Percentiles rank a stretch among this genome's conserved stretches.
These are phyloP conservation scores for Allophyes oxyacanthae DNA, from an alignment of 2,888 invertebrate species.

Conservation along the genomic window DNA sequence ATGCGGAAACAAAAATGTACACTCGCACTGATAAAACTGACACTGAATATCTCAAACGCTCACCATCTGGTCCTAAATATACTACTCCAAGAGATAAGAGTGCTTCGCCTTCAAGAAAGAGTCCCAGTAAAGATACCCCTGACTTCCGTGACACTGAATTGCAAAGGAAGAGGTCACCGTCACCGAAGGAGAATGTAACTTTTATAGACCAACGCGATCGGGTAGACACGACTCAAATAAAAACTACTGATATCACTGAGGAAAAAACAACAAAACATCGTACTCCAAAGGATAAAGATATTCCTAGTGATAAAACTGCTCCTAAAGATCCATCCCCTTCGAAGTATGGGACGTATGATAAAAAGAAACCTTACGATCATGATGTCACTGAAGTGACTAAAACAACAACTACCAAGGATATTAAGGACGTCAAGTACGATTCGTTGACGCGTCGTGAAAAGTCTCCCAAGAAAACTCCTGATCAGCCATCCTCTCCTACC, in stretches of 20 bases:
- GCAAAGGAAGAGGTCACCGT: constrained; percentile 64
- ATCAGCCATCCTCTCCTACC: constrained; percentile 55
- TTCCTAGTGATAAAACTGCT: constrained; percentile 29
- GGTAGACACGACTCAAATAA: constrained; percentile 44
- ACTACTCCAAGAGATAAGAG: constrained; percentile 45
- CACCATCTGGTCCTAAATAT: constrained; percentile 6
- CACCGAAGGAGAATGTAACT: constrained; percentile 67
- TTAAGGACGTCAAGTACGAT: constrained; percentile 57
- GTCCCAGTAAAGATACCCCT: constrained; percentile 57
- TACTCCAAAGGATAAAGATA: constrained; percentile 26
- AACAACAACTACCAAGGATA: constrained; percentile 45
- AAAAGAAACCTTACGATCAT: constrained; percentile 54
- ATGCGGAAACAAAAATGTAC: constrained; percentile 82
- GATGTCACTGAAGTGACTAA: constrained; percentile 32
- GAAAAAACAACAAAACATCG: constrained; percentile 31
- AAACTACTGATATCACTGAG: constrained; percentile 43
- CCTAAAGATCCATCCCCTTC: constrained; percentile 58
- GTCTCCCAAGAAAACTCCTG: constrained; percentile 45
- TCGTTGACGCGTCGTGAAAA: constrained; percentile 58
- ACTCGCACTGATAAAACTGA: constrained; percentile 62
- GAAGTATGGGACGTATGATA: constrained; percentile 65
- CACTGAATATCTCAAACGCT: constrained; percentile 32
- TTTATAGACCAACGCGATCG: constrained; percentile 55
- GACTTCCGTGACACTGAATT: constrained; percentile 25
- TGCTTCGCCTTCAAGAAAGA: constrained; percentile 59